Evolutionary conservation across 1,140 invertebrate species (phyloP).

Genomic region (Lethocerus indicus): DNA sequence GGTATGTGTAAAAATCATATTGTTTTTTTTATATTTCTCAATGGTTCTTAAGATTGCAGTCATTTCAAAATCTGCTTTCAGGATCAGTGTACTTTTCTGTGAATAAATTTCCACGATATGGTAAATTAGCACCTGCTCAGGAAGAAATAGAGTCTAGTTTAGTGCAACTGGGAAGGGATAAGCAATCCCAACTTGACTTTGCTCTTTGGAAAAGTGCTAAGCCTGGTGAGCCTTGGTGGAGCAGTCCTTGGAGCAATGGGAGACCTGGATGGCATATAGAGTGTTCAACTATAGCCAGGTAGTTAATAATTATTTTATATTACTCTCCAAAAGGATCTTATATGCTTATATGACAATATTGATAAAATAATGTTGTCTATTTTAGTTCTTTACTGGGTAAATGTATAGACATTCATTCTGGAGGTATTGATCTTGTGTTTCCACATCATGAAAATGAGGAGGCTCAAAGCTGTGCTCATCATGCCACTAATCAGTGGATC

Average conservation of each 20-base stretch:
- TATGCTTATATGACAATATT: neutral
- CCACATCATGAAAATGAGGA: conserved; percentile 99
- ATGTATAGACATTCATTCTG: conserved; percentile 87
- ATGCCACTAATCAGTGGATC: conserved; percentile 80
- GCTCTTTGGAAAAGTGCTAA: conserved; percentile 97
- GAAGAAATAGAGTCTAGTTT: conserved; percentile 7
- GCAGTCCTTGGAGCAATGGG: conserved; percentile 90
- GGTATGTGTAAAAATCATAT: conserved; percentile 94
- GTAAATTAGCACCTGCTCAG: neutral
- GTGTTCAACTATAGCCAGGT: conserved; percentile 92
- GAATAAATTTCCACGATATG: conserved; percentile 3
- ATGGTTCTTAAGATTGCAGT: too few species aligned
- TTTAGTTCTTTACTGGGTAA: conserved; percentile 2
- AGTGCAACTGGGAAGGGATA: too few species aligned
- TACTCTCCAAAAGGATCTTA: neutral
- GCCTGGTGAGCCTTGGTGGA: conserved; percentile 91
- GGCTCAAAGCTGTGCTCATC: conserved; percentile 93
- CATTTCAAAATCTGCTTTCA: too few species aligned
- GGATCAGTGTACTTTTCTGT: conserved; percentile 4
- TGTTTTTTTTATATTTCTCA: too few species aligned
- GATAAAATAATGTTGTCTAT: neutral
- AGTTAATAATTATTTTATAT: conserved; percentile 29
- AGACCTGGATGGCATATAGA: conserved; percentile 98
- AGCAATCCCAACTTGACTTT: conserved; percentile 84
- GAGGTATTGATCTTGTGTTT: conserved; percentile 95